Evolutionary conservation across 2,888 invertebrate species (phyloP).

Genomic region (Cerastis rubricosa): DNA sequence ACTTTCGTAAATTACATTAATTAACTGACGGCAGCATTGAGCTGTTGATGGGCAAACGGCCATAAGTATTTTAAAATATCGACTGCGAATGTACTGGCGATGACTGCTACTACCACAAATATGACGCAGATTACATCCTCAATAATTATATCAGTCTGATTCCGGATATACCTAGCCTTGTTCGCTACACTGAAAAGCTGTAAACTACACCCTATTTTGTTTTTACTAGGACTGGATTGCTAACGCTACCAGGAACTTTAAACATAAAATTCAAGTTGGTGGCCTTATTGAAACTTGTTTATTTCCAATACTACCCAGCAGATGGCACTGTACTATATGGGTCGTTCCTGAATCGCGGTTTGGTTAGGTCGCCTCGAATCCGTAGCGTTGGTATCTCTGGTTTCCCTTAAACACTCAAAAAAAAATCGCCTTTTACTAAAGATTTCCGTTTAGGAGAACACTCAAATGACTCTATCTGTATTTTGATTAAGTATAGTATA

Average conservation of each 20-base stretch:
- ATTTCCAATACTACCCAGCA: not conserved
- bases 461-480: constrained; percentile 91
- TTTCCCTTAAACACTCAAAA: constrained; percentile 93
- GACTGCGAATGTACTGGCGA: constrained; percentile 44
- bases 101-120: constrained; percentile 37
- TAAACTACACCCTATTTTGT: not conserved
- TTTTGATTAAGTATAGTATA: too few relatives aligned
- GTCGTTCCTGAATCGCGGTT: constrained; percentile 24
- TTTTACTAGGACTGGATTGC: not conserved
- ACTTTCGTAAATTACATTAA: constrained; percentile 67
- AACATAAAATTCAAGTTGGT: not conserved
- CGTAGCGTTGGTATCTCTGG: constrained; percentile 83
- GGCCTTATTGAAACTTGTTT: not conserved
- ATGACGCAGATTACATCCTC: constrained; percentile 10
- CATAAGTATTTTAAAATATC: constrained; percentile 60
- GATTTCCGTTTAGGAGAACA: constrained; percentile 94
- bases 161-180: not conserved
- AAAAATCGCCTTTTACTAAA: constrained; percentile 96
- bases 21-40: constrained; percentile 62
- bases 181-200: not conserved
- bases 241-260: not conserved
- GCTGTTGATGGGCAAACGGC: constrained; percentile 64
- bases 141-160: not conserved
- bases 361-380: not conserved
- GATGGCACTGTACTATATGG: constrained; percentile 21